Evolutionary conservation across 1,140 invertebrate genomes (phyloP), one percentile per base, ranked within the genome.

Genomic region (Grapholita molesta): DNA sequence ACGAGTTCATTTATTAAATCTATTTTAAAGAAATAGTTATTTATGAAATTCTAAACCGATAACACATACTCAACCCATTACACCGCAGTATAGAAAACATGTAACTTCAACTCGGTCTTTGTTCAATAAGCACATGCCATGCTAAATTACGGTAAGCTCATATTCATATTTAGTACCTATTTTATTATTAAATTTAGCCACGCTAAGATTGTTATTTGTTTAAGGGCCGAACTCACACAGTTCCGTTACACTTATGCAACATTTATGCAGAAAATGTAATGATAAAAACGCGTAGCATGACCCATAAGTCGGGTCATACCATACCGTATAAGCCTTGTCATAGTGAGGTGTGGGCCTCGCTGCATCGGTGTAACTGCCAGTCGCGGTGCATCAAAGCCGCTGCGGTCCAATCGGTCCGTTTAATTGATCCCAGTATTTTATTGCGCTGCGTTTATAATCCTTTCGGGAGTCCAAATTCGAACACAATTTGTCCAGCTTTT

Each of bases 371-470:
- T 61, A 15, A 61, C 24, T 30, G n/a, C 1, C 53, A 8, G 24
- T 25, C 11, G 55, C 55, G 55, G 55, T 30, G 55, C 24, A 61
- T 61, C 55, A 61, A 61, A 61, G 55, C 55, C 55, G 8, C 55
- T 28, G 12, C 21, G 55, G 12, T 25, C 53, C 23, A 61, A 28
- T 25, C 55, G 28, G 55, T 6, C 55, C 25, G 55, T 61, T 61
- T 61, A 61, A 61, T 61, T 61, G 55, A 61, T 32, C 55, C 55
- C 24, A 28, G 25, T 61, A 61, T 28, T 61, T 61, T 61, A 61
- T 28, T 28, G 55, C 18, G 42, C 55, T 30, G n/a, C 24, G 15
- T 61, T 28, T 30, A 25, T 28, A 32, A 28, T 4, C 25, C 15
- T 55, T 55, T 55, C 24, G 55, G 55, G 23, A 25, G n/a, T 61